These are phyloP conservation scores for Wiebesia pumilae DNA, from an alignment of 1,140 invertebrate species.

Conservation along the genomic window DNA sequence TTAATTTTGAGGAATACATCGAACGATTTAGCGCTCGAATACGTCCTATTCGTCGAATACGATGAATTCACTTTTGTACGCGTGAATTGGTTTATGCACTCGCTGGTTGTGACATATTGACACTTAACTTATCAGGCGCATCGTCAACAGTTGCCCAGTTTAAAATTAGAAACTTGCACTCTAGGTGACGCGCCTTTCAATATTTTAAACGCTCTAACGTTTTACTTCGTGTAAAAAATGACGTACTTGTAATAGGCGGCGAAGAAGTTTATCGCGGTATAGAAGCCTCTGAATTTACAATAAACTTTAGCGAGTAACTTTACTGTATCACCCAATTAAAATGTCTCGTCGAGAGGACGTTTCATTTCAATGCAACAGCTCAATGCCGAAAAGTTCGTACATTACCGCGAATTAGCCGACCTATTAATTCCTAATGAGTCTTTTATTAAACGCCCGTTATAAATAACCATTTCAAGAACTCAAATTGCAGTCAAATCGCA, in stretches of 20 bases:
- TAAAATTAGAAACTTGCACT: no score
- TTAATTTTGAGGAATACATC: neutral
- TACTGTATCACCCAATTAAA: conserved; percentile 7
- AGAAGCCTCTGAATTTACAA: neutral
- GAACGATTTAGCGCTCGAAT: neutral
- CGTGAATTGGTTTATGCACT: no score
- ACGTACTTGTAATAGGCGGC: conserved; percentile 28
- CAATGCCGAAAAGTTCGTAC: neutral
- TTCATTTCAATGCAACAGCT: neutral
- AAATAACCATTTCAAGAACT: neutral
- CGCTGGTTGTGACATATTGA: no score
- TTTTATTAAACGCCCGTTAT: neutral
- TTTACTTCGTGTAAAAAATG: no score
- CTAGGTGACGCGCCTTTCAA: no score
- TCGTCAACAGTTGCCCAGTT: no score
- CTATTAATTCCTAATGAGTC: neutral
- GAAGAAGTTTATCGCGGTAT: conserved; percentile 18
- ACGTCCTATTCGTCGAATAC: neutral
- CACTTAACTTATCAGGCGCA: no score
- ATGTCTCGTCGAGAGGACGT: neutral
- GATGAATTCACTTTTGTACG: no score
- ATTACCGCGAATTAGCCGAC: neutral
- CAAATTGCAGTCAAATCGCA: neutral
- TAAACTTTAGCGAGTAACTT: neutral
- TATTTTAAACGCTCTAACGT: no score